Evolutionary conservation across 2,888 invertebrate species (phyloP).

Genomic region (Athripsodes cinereus): DNA sequence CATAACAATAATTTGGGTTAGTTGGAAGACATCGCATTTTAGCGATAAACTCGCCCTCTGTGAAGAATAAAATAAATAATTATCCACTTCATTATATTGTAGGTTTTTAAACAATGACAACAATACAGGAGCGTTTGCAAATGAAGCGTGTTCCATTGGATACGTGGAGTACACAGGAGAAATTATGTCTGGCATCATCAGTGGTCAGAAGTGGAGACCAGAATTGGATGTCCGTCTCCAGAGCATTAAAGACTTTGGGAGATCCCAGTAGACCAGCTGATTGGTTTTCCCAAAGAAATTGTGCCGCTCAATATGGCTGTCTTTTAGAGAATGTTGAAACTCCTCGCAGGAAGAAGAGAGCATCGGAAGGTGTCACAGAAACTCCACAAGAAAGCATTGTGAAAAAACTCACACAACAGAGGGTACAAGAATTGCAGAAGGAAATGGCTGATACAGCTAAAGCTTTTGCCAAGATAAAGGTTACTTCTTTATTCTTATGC

Average conservation of each 20-base stretch:
- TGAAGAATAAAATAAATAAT: too few relatives aligned
- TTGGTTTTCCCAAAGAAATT: slow-evolving; percentile 88
- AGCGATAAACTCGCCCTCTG: too few relatives aligned
- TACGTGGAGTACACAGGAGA: slow-evolving; percentile 80
- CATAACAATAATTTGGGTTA: too few relatives aligned
- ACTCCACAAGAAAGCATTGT: slow-evolving; percentile 77
- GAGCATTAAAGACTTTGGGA: slow-evolving; percentile 69
- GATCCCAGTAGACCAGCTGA: slow-evolving; percentile 71
- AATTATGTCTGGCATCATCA: slow-evolving; percentile 79
- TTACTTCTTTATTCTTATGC: too few relatives aligned
- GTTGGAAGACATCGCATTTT: too few relatives aligned
- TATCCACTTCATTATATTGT: too few relatives aligned
- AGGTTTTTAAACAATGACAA: too few relatives aligned
- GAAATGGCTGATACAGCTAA: slow-evolving; percentile 64
- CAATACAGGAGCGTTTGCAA: slow-evolving; percentile 40
- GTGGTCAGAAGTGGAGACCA: slow-evolving; percentile 82
- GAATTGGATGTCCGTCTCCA: slow-evolving; percentile 86
- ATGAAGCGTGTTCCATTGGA: slow-evolving; percentile 72
- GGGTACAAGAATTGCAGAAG: slow-evolving; percentile 70
- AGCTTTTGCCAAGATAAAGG: slow-evolving; percentile 66
- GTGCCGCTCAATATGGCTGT: slow-evolving; percentile 83
- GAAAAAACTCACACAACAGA: slow-evolving; percentile 67
- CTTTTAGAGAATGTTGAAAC: slow-evolving; percentile 76
- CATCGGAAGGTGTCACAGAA: slow-evolving; percentile 51
- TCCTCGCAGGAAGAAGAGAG: slow-evolving; percentile 77